phyloP scores from a whole-genome alignment of 2,797 vertebrate genomes.

The Odontamblyopus lacepedii region DNA sequence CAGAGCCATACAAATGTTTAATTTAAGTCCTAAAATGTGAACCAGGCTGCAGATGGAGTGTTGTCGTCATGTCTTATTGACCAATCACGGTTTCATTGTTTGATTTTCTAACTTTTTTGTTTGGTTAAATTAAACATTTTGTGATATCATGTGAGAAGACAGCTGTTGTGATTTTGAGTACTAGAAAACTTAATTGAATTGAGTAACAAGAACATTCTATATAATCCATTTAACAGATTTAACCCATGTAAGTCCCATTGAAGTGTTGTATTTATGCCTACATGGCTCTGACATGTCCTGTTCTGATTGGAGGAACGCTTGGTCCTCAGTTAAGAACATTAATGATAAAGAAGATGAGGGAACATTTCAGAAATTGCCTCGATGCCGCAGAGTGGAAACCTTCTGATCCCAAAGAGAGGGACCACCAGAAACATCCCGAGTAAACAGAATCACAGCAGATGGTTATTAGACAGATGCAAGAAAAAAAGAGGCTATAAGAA shows the following conservation, averaged over 20 bases:
- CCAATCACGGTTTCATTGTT: no score
- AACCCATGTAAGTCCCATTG: background rate
- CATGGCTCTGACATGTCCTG: background rate
- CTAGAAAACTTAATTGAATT: background rate
- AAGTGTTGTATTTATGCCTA: background rate
- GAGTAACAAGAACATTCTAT: background rate
- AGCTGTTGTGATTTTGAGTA: no score
- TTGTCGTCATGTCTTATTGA: background rate
- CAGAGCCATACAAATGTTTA: background rate
- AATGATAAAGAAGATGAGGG: conserved; percentile 35
- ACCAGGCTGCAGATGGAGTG: background rate
- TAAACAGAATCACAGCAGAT: conserved; percentile 48
- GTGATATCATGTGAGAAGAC: no score
- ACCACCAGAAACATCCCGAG: conserved; percentile 43
- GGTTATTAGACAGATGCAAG: conserved; percentile 42
- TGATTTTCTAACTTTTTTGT: no score
- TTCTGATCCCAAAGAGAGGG: conserved; percentile 54
- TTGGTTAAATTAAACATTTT: no score
- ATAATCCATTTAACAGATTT: background rate
- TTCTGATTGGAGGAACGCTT: conserved; percentile 1
- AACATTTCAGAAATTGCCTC: conserved; percentile 30
- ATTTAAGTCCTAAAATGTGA: background rate
- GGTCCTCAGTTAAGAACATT: conserved; percentile 35
- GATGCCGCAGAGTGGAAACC: conserved; percentile 46
- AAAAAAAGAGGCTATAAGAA: conserved; percentile 18